These are phyloP conservation scores for Zeuzera pyrina DNA, from an alignment of 2,888 invertebrate genomes.

Conservation along the genomic window DNA sequence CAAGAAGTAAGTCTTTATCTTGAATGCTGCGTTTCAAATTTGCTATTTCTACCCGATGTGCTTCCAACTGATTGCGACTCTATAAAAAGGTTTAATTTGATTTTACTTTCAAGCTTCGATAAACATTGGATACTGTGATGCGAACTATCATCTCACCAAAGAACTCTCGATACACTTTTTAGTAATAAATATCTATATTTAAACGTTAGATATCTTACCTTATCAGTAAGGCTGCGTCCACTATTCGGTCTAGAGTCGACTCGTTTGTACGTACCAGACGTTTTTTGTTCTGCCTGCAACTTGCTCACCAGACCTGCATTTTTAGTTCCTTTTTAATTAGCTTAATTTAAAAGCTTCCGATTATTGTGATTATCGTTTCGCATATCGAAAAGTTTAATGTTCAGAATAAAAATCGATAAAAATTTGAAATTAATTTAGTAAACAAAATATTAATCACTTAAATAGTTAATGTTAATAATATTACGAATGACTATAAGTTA, in stretches of 20 bases:
- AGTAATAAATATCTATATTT: no score
- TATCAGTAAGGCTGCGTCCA: slow-evolving; percentile 43
- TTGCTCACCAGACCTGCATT: slow-evolving; percentile 57
- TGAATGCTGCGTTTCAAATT: slow-evolving; percentile 66
- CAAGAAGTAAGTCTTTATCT: slow-evolving; percentile 73
- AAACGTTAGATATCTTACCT: slow-evolving; percentile 27
- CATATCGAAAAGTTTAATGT: no score
- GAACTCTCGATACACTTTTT: no score
- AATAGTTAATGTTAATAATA: no score
- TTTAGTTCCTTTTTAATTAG: no score
- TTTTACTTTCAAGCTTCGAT: not conserved
- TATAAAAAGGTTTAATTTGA: not conserved
- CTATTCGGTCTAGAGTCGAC: slow-evolving; percentile 47
- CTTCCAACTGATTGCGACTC: slow-evolving; percentile 38
- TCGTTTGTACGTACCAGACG: slow-evolving; percentile 27
- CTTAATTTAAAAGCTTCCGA: no score
- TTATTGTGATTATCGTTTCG: no score
- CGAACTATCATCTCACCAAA: no score
- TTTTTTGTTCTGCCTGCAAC: slow-evolving; percentile 52
- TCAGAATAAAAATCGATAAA: no score
- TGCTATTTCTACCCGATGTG: slow-evolving; percentile 56
- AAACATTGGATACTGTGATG: not conserved
- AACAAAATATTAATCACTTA: no score
- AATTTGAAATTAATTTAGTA: no score
- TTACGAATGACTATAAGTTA: no score